Evolutionary conservation across 2,797 vertebrate species (phyloP).

Genomic region (Eulemur rubriventer): DNA sequence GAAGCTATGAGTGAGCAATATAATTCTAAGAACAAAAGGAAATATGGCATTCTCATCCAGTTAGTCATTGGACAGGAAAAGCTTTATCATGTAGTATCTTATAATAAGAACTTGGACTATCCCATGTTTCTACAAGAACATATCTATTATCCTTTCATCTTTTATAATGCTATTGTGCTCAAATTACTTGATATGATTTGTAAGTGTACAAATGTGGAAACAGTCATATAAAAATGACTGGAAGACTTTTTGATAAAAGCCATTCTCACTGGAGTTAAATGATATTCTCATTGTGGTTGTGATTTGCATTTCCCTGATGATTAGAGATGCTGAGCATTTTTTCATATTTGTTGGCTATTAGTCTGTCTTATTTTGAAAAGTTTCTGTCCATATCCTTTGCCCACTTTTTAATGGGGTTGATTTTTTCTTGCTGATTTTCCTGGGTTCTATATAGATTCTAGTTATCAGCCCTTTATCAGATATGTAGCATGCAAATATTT

Average conservation of each 20-base stretch:
- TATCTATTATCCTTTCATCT: neutral
- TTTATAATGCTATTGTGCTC: neutral
- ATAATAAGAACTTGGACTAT: neutral
- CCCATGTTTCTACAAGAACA: neutral
- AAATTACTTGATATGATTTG: conserved; percentile 29
- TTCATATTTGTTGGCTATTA: no score
- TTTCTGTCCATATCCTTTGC: no score
- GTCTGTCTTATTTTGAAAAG: no score
- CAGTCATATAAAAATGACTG: neutral
- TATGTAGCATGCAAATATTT: no score
- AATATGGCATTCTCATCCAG: neutral
- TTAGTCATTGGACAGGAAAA: neutral
- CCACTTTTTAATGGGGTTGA: no score
- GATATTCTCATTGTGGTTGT: no score
- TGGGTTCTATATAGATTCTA: no score
- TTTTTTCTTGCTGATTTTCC: no score
- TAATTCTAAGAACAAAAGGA: neutral
- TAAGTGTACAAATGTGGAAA: neutral
- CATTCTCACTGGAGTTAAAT: no score
- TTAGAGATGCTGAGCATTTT: no score
- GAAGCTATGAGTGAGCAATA: neutral
- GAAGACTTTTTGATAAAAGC: neutral
- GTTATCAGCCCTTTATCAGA: no score
- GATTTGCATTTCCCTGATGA: no score
- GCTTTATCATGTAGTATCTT: neutral